Evolutionary conservation across 2,888 invertebrate species (phyloP).

Genomic region (Cremastinae sp.): DNA sequence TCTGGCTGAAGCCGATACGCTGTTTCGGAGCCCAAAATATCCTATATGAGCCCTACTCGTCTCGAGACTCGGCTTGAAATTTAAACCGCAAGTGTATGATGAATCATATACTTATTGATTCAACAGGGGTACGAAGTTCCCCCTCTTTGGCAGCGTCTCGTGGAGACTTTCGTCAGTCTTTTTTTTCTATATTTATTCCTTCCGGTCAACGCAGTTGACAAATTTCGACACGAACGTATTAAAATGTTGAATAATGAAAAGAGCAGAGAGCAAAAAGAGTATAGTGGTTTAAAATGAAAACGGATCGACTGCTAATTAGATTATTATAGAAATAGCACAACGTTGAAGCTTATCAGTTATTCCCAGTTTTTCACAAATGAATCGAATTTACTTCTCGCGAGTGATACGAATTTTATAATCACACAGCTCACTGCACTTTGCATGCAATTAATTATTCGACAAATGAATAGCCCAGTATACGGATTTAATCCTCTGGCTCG

Average conservation of each 20-base stretch:
- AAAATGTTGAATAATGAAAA: too few relatives aligned
- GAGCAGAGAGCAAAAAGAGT: too few relatives aligned
- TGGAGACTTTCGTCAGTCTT: slow-evolving; percentile 26
- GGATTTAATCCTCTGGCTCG: background rate
- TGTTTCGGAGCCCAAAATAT: background rate
- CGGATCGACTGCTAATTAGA: too few relatives aligned
- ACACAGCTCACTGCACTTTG: background rate
- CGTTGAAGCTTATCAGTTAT: too few relatives aligned
- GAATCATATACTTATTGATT: slow-evolving; percentile 78
- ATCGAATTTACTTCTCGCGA: background rate
- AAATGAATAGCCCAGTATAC: background rate
- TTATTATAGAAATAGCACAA: too few relatives aligned
- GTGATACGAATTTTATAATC: background rate
- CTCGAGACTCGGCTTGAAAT: slow-evolving; percentile 69
- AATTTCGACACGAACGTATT: background rate
- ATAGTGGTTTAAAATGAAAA: too few relatives aligned
- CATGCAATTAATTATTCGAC: background rate
- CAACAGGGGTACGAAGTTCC: slow-evolving; percentile 65
- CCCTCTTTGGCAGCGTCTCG: slow-evolving; percentile 15
- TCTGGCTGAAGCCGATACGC: too few relatives aligned
- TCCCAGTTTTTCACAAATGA: too few relatives aligned
- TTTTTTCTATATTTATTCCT: slow-evolving; percentile 22
- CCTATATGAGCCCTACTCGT: slow-evolving; percentile 35
- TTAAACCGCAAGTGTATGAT: slow-evolving; percentile 73
- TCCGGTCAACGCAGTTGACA: background rate